These are phyloP conservation scores for Oxycera nigricornis DNA, from an alignment of 2,888 invertebrate genomes.

Conservation along the genomic window DNA sequence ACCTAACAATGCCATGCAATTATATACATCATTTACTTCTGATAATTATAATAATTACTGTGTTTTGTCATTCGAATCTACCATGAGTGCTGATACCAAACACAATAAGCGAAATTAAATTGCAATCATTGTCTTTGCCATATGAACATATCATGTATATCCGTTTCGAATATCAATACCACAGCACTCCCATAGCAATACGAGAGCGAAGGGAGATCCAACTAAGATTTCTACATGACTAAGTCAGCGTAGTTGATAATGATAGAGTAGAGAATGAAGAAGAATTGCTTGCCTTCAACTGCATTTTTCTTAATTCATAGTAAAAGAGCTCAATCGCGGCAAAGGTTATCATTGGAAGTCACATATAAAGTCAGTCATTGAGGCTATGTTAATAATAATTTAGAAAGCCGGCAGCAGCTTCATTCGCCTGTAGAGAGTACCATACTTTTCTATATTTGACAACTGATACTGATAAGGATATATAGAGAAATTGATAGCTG, in stretches of 20 bases:
- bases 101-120: background rate
- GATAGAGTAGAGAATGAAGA: background rate
- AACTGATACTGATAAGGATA: background rate
- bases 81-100: background rate
- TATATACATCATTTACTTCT: background rate
- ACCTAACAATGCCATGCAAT: background rate
- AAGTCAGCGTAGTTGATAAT: background rate
- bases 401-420: too few relatives aligned
- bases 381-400: background rate
- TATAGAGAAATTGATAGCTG: background rate
- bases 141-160: background rate
- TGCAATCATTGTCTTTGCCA: background rate
- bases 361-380: background rate
- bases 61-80: background rate
- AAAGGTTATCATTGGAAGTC: slow-evolving; percentile 3
- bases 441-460: background rate
- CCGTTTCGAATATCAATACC: background rate
- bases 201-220: background rate
- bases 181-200: background rate
- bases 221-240: background rate
- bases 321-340: background rate
- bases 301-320: background rate
- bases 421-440: background rate
- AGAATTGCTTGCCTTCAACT: background rate
- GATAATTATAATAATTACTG: background rate